These are phyloP conservation scores for Ceratosolen solmsi DNA, from an alignment of 1,140 invertebrate genomes.

Conservation along the genomic window DNA sequence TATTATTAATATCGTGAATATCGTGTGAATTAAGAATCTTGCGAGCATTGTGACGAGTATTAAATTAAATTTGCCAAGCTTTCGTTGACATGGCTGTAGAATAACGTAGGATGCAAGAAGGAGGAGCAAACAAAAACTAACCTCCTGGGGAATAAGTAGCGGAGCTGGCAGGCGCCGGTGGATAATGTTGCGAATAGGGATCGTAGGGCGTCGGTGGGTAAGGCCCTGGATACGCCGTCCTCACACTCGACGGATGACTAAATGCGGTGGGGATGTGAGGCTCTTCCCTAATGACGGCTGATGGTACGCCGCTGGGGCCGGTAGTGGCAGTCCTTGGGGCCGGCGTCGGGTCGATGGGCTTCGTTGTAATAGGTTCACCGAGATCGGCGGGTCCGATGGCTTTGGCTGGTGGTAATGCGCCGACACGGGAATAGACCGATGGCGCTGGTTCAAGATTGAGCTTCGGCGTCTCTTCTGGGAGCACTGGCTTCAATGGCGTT, in stretches of 20 bases:
- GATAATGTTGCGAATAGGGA: slow-evolving; percentile 74
- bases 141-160: slow-evolving; percentile 69
- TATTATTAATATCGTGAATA: no score
- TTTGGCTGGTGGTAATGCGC: not conserved
- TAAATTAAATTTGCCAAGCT: no score
- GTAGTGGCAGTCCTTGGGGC: slow-evolving; percentile 43
- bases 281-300: slow-evolving; percentile 60
- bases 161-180: slow-evolving; percentile 65
- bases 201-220: slow-evolving; percentile 73
- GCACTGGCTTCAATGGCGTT: slow-evolving; percentile 54
- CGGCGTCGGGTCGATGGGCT: slow-evolving; percentile 14
- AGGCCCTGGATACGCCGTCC: slow-evolving; percentile 68
- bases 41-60: no score
- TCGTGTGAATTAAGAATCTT: no score
- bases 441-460: slow-evolving; percentile 56
- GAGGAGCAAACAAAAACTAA: slow-evolving; percentile 55
- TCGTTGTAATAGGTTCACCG: not conserved
- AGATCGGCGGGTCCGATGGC: not conserved
- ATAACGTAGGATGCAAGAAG: no score
- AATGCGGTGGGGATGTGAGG: slow-evolving; percentile 66
- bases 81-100: no score
- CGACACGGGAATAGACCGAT: slow-evolving; percentile 3
- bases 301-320: slow-evolving; percentile 15
- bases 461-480: slow-evolving; percentile 60
- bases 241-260: slow-evolving; percentile 71